Base-by-base conservation (phyloP, 2,797 vertebrate species). In the Sardinella longiceps region DNA sequence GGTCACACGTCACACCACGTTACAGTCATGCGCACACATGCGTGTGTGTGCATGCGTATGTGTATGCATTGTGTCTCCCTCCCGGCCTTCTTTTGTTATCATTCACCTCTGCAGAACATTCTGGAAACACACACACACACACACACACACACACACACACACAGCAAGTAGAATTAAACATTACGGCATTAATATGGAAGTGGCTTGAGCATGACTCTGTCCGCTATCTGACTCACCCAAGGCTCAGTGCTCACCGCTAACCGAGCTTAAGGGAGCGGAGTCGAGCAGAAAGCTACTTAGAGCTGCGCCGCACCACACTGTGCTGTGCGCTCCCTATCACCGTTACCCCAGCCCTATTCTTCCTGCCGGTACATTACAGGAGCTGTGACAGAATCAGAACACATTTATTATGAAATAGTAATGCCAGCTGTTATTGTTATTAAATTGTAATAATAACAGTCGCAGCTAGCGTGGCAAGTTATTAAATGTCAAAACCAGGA, bases 1-100 rank as follows among this genome's bases (percentile, higher is more conserved):
- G 88, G 90, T 91, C 84, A 80, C 90, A 83, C 87, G 90, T 94
- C 93, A 86, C 85, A 87, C 66, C 56, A 7, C 0, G 88, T 94
- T 94, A 92, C 85, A 86, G 3, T 94, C 91, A 90, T 87, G 48
- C 84, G 63, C 60, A 10, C 12, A 89, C 85, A 5, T 53, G 51
- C 7, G 51, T 53, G 48, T 14, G 15, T 53, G 46, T 48, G 46
- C n/a, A 6, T 46, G 45, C 5, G 10, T 46, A 46, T 82, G 50
- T 70, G 28, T 33, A 70, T 70, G 63, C 63, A 15, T 18, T 30
- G 28, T 4, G 9, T 14, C 63, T 37, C 63, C 30, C 9, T n/a
- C n/a, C 2, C 28, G 28, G 63, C 30, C 28, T 70, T 28, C 30
- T 10, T 70, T 70, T 33, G 28, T 33, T 15, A 33, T 5, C 14